These are phyloP conservation scores for Rhorus exstirpatorius DNA, from an alignment of 2,888 invertebrate genomes.

Conservation along the genomic window DNA sequence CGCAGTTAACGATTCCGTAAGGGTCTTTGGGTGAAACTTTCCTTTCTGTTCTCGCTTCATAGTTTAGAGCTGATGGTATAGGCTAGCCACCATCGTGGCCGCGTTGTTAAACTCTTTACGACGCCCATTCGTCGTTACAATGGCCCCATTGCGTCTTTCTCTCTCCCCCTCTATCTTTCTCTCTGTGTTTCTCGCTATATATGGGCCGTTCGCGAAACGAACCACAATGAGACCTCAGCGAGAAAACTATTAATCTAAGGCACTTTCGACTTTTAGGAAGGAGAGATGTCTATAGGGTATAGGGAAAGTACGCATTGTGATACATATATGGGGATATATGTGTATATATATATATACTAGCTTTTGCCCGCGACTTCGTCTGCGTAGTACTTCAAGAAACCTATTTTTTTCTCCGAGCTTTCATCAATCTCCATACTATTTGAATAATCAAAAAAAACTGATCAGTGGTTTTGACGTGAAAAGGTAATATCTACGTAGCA, in stretches of 20 bases:
- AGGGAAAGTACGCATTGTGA: constrained; percentile 35
- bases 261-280: constrained; percentile 67
- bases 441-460: too few species aligned
- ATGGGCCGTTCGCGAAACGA: constrained; percentile 63
- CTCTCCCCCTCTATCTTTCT: constrained; percentile 35
- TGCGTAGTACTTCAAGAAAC: too few species aligned
- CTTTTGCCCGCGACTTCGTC: too few species aligned
- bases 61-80: constrained; percentile 57
- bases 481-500: too few species aligned
- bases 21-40: constrained; percentile 79
- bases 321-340: not conserved
- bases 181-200: constrained; percentile 20
- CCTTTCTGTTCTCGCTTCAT: constrained; percentile 73
- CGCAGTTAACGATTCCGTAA: constrained; percentile 82
- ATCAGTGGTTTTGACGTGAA: too few species aligned
- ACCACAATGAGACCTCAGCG: constrained; percentile 68
- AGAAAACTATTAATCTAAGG: constrained; percentile 68
- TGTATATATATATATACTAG: not conserved
- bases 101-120: constrained; percentile 84
- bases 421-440: too few species aligned
- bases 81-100: constrained; percentile 61
- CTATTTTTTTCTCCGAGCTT: too few species aligned
- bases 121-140: constrained; percentile 82
- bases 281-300: constrained; percentile 29
- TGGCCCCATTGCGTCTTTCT: constrained; percentile 64